phyloP scores from a whole-genome alignment of 2,888 invertebrate species.

The Abrostola triplasia region DNA sequence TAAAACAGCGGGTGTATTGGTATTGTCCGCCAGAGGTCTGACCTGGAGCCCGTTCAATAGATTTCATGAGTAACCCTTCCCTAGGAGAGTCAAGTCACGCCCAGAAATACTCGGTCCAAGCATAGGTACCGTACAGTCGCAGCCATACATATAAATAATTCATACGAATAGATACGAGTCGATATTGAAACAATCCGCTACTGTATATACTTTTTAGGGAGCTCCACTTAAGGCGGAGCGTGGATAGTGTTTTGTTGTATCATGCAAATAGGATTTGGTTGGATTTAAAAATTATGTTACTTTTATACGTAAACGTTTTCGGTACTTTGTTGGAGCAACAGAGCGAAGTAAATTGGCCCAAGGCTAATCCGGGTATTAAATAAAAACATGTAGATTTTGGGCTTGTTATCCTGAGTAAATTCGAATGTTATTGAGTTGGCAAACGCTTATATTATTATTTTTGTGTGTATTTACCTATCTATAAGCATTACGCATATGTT shows the following conservation, averaged over 20 bases:
- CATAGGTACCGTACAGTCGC: constrained; percentile 58
- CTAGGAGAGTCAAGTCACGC: constrained; percentile 71
- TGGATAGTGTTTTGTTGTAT: constrained; percentile 47
- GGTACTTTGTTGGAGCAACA: constrained; percentile 26
- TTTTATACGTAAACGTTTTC: constrained; percentile 46
- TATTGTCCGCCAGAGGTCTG: constrained; percentile 55
- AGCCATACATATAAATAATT: constrained; percentile 79
- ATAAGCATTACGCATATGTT: no score
- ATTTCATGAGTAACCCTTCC: constrained; percentile 49
- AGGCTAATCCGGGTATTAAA: constrained; percentile 38
- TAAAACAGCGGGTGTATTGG: constrained; percentile 55
- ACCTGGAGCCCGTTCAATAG: constrained; percentile 49
- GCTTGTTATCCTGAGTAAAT: constrained; percentile 26
- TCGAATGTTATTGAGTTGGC: constrained; percentile 25
- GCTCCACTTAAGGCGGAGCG: constrained; percentile 65
- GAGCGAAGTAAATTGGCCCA: constrained; percentile 26
- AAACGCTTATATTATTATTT: background rate
- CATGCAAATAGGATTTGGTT: constrained; percentile 51
- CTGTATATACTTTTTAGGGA: constrained; percentile 65
- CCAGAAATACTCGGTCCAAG: constrained; percentile 62
- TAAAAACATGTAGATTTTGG: constrained; percentile 28
- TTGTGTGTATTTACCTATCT: background rate
- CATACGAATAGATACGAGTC: constrained; percentile 68
- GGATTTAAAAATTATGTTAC: constrained; percentile 48
- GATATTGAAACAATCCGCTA: constrained; percentile 78